Evolutionary conservation across 2,113 vertebrate genomes (phyloP).

Genomic region (Egretta garzetta): DNA sequence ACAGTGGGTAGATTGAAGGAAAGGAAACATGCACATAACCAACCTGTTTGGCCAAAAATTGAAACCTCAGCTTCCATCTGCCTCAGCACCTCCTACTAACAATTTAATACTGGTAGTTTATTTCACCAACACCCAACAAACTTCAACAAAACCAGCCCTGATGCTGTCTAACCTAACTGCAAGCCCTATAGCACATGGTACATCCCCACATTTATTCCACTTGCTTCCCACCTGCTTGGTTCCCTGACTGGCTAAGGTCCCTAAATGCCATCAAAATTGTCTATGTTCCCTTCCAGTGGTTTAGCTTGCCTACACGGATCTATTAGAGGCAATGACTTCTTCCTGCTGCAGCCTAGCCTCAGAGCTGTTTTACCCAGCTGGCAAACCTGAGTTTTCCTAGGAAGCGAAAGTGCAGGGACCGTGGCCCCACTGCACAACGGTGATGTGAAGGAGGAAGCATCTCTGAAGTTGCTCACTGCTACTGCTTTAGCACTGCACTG

Average conservation of each 20-base stretch:
- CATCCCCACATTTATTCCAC: neutral
- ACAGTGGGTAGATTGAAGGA: neutral
- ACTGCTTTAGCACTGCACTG: neutral
- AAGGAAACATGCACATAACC: neutral
- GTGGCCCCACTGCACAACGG: too few species aligned
- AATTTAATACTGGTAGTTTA: neutral
- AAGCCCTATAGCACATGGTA: neutral
- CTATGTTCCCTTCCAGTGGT: neutral
- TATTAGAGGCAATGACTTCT: neutral
- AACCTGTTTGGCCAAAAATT: neutral
- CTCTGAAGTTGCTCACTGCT: neutral
- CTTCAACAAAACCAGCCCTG: neutral
- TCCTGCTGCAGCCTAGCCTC: neutral
- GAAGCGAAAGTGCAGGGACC: neutral
- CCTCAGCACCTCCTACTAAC: neutral
- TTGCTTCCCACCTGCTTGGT: neutral
- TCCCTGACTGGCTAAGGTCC: neutral
- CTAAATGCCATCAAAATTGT: neutral
- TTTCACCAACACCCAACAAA: neutral
- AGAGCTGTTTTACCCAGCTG: neutral
- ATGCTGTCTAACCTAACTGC: neutral
- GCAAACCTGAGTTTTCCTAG: neutral
- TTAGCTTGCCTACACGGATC: neutral
- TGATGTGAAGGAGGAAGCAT: neutral
- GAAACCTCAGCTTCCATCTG: neutral